Evolutionary conservation across 2,797 vertebrate genomes (phyloP).

Genomic region (Dendrocincla fuliginosa): DNA sequence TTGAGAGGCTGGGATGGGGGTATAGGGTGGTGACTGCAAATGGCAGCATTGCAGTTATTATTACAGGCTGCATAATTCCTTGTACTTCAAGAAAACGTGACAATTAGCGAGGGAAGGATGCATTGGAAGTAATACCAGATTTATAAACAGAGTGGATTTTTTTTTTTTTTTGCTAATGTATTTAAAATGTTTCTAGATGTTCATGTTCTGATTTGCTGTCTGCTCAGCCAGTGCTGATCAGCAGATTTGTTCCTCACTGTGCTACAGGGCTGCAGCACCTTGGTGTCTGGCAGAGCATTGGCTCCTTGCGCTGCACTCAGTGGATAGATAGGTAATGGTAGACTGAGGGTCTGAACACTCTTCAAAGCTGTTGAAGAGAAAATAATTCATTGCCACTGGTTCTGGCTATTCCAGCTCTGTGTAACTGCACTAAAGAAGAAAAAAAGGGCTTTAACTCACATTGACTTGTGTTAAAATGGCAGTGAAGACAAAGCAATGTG

Average conservation of each 20-base stretch:
- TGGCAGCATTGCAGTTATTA: not conserved
- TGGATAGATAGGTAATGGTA: not conserved
- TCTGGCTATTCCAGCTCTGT: not conserved
- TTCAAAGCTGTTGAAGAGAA: not conserved
- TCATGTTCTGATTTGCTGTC: rapidly evolving
- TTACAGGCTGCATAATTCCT: not conserved
- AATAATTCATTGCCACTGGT: not conserved
- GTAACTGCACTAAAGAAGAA: not conserved
- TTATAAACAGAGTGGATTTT: not conserved
- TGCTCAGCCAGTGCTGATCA: not conserved
- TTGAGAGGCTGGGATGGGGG: not conserved
- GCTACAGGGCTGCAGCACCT: not conserved
- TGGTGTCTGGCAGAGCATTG: not conserved
- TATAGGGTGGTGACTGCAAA: not conserved
- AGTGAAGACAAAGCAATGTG: not conserved
- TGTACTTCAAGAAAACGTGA: rapidly evolving
- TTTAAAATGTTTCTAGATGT: not conserved
- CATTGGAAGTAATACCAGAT: rapidly evolving
- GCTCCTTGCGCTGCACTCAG: not conserved
- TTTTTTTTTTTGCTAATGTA: not conserved
- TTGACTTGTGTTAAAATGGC: not conserved
- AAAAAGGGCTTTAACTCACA: not conserved
- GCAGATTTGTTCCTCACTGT: rapidly evolving
- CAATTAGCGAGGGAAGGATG: not conserved
- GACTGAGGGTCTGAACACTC: not conserved